These are phyloP conservation scores for Drosophila insularis DNA, from an alignment of 1,140 invertebrate genomes.

Conservation along the genomic window DNA sequence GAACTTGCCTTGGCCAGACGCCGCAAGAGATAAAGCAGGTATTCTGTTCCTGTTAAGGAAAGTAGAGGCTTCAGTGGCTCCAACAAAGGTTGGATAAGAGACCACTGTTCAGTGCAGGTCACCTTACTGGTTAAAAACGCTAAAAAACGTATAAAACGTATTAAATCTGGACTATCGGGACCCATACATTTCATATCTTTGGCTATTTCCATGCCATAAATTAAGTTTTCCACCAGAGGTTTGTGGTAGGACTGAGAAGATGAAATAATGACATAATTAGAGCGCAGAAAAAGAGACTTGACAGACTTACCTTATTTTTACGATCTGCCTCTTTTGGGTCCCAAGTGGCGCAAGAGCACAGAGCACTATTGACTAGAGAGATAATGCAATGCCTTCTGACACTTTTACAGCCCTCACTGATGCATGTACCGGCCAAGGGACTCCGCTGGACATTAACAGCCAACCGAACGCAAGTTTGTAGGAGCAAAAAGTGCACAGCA, in stretches of 20 bases:
- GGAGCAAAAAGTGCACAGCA: slow-evolving; percentile 47
- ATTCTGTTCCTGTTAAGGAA: slow-evolving; percentile 16
- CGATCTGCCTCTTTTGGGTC: slow-evolving; percentile 11
- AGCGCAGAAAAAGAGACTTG: too few species aligned
- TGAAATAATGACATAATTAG: background rate
- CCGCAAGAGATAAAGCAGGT: slow-evolving; percentile 31
- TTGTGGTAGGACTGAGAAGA: background rate
- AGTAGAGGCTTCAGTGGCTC: slow-evolving; percentile 40
- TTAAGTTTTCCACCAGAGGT: slow-evolving; percentile 19
- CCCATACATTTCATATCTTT: slow-evolving; percentile 46
- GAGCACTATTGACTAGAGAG: slow-evolving; percentile 29
- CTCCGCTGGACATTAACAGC: slow-evolving; percentile 37
- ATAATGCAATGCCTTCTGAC: slow-evolving; percentile 47
- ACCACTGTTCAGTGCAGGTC: slow-evolving; percentile 7
- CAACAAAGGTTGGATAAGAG: slow-evolving; percentile 27
- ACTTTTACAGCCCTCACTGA: slow-evolving; percentile 33
- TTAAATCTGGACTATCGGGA: slow-evolving; percentile 33
- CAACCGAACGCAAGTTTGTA: slow-evolving; percentile 24
- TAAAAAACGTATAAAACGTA: slow-evolving; percentile 34
- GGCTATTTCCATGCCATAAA: slow-evolving; percentile 33
- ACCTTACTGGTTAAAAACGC: slow-evolving; percentile 32
- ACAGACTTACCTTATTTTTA: slow-evolving; percentile 27
- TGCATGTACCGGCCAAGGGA: slow-evolving; percentile 26
- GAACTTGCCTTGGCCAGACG: slow-evolving; percentile 50
- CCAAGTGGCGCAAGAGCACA: slow-evolving; percentile 53